Conservation (phyloP, 2,888 invertebrate genomes). For the Xylophagus ater region DNA sequence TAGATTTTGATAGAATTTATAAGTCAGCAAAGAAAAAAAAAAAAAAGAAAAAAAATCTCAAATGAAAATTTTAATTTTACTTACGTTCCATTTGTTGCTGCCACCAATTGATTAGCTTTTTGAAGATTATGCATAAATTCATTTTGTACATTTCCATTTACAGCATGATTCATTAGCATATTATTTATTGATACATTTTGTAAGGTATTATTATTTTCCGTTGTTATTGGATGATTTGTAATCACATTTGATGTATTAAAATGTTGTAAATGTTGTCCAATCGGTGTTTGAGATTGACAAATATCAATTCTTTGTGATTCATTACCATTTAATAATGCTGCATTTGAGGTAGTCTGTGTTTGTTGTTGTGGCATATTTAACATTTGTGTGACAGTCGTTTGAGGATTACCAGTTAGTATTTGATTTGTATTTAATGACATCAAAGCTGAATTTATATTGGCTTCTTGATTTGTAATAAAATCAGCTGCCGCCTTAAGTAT, state of each 20-base stretch:
- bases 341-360: constrained; percentile 13
- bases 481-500: constrained; percentile 63
- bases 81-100: constrained; percentile 20
- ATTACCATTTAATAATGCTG: too few relatives aligned
- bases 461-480: constrained; percentile 52
- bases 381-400: constrained; percentile 19
- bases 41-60: neutral
- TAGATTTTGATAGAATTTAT: constrained; percentile 4
- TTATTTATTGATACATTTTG: constrained; percentile 28
- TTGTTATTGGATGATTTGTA: constrained; percentile 12
- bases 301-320: constrained; percentile 14
- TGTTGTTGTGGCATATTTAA: constrained; percentile 15
- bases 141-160: constrained; percentile 14
- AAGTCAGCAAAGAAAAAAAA: neutral
- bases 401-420: constrained; percentile 14
- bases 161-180: constrained; percentile 28
- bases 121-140: constrained; percentile 13
- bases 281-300: constrained; percentile 8
- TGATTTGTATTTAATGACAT: constrained; percentile 21
- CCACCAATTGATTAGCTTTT: constrained; percentile 16
- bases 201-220: constrained; percentile 8
- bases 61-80: constrained; percentile 8
- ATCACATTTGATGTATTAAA: constrained; percentile 10
- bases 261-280: constrained; percentile 15
- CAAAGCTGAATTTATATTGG: constrained; percentile 43